phyloP scores from a whole-genome alignment of 2,888 invertebrate species.

The Parnassius apollo region DNA sequence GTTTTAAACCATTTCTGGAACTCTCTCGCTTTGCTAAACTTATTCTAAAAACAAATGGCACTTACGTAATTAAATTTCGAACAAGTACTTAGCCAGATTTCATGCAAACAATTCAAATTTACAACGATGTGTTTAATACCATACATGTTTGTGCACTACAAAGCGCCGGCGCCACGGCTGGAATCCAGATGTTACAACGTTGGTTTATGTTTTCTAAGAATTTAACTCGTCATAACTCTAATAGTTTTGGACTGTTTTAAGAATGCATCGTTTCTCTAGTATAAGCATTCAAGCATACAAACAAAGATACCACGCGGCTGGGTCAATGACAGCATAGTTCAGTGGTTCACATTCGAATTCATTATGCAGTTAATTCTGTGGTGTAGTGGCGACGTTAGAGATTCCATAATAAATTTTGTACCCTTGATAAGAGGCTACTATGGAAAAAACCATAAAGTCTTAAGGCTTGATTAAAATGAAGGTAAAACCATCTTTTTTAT shows the following conservation, averaged over 20 bases:
- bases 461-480: no score
- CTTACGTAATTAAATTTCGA: background rate
- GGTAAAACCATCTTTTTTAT: no score
- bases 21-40: background rate
- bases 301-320: background rate
- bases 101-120: slow-evolving; percentile 15
- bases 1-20: no score
- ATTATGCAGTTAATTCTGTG: no score
- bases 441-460: no score
- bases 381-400: no score
- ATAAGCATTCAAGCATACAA: slow-evolving; percentile 5
- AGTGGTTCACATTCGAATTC: no score
- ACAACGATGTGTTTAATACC: slow-evolving; percentile 13
- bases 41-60: background rate
- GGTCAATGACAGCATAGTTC: no score
- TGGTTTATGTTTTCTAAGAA: slow-evolving; percentile 17
- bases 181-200: slow-evolving; percentile 22
- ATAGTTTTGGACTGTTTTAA: slow-evolving; percentile 7
- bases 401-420: no score
- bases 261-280: slow-evolving; percentile 6
- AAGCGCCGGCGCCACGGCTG: slow-evolving; percentile 25
- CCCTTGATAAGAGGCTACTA: no score
- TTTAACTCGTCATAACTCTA: slow-evolving; percentile 13
- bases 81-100: slow-evolving; percentile 3
- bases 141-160: slow-evolving; percentile 14